These are phyloP conservation scores for Drosophila insularis DNA, from an alignment of 1,140 invertebrate species.

Conservation along the genomic window DNA sequence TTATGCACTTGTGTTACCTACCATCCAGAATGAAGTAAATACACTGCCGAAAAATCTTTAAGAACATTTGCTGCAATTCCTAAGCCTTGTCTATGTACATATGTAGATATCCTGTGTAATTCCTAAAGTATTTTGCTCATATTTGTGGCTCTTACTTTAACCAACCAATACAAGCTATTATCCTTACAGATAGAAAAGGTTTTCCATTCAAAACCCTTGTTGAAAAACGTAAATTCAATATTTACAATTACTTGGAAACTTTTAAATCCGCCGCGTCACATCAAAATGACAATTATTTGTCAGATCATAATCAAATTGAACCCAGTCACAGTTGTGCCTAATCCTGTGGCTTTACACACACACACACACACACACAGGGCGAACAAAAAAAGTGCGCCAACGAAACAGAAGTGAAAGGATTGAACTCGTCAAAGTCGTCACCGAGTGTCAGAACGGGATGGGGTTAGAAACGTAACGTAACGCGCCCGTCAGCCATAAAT, in stretches of 20 bases:
- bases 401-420: constrained; percentile 55
- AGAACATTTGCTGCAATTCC: neutral
- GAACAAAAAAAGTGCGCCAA: constrained; percentile 16
- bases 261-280: constrained; percentile 71
- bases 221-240: constrained; percentile 68
- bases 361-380: constrained; percentile 26
- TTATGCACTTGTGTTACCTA: constrained; percentile 37
- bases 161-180: no score
- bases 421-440: constrained; percentile 77
- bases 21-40: neutral
- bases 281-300: constrained; percentile 80
- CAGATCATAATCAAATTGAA: constrained; percentile 80
- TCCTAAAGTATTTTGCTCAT: no score
- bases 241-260: constrained; percentile 79
- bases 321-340: constrained; percentile 73
- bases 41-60: neutral
- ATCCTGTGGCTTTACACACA: constrained; percentile 76
- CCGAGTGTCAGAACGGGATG: constrained; percentile 6
- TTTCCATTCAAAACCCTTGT: constrained; percentile 22
- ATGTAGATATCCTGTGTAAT: no score
- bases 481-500: constrained; percentile 72
- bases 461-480: neutral
- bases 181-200: neutral
- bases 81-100: no score
- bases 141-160: no score